Evolutionary conservation across 2,888 invertebrate species (phyloP), one percentile per base, ranked within the genome.

Genomic region (Zelleria hepariella): DNA sequence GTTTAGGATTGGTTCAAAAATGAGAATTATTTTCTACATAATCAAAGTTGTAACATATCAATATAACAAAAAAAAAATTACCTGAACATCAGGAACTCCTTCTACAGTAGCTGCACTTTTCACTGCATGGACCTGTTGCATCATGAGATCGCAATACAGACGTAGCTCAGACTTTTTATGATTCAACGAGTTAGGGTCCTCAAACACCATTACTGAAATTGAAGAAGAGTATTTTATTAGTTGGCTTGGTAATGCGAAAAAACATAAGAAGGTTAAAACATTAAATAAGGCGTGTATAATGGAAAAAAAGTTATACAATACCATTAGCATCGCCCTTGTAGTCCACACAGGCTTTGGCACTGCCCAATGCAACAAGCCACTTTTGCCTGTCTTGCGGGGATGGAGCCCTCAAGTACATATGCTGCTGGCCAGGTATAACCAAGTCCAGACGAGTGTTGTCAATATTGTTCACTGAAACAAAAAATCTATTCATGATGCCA

Each of bases 51-150:
- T n/a, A n/a, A n/a, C n/a, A n/a, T n/a, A n/a, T n/a, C n/a, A n/a
- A n/a, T n/a, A n/a, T n/a, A n/a, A n/a, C n/a, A n/a, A n/a, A 32
- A 32, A 32, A 42, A 42, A 15, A 51, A 55, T 67, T 72, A 92
- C 92, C 84, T 91, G 85, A 59, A 91, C 70, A 73, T 93, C 91
- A 42, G 92, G 92, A 21, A 90, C 90, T 66, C 79, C 82, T 64
- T 91, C 89, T 62, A 79, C 77, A 62, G 80, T 90, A 8, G 91
- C 90, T 60, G 92, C 92, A 77, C 91, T 91, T 77, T 93, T 94
- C 0, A 94, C 90, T 60, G 91, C 91, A 84, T 95, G 94, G 1
- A 94, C 94, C 83, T 95, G 95, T 77, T 95, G 95, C 94, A 95
- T 94, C 70, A 95, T 85, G 49, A 95, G 87, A 79, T 95, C 95